phyloP scores from a whole-genome alignment of 2,113 vertebrate genomes.

The Gymnogyps californianus region DNA sequence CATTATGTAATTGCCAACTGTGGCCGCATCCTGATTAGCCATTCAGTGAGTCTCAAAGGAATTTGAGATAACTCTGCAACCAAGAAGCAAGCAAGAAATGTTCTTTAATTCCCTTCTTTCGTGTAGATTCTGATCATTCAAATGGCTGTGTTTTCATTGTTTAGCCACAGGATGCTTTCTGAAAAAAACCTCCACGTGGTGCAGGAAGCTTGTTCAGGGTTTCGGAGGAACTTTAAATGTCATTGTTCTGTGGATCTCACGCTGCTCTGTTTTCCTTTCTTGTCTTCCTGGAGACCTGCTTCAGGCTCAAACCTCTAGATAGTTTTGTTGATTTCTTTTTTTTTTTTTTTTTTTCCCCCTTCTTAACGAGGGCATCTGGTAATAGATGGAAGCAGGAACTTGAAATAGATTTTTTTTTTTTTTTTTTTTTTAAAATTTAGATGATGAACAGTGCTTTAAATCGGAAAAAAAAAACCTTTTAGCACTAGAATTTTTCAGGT shows the following conservation, averaged over 20 bases:
- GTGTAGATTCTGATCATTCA: neutral
- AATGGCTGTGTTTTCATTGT: neutral
- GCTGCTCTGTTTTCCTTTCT: conserved; percentile 2
- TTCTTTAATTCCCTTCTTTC: neutral
- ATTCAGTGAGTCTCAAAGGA: neutral
- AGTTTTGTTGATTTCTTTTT: neutral
- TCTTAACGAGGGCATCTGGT: neutral
- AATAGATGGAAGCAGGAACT: neutral
- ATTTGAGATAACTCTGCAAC: neutral
- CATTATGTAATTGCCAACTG: neutral
- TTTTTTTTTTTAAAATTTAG: neutral
- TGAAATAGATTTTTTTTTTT: neutral
- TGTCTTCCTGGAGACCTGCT: neutral
- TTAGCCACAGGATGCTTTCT: conserved; percentile 15
- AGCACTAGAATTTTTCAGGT: neutral
- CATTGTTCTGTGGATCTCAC: neutral
- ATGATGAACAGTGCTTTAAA: neutral
- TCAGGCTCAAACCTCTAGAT: neutral
- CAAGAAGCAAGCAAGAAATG: neutral
- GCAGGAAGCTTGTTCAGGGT: neutral
- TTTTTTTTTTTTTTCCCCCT: neutral
- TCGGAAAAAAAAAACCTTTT: neutral
- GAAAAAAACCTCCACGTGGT: neutral
- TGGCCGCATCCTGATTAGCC: neutral
- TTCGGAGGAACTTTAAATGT: neutral